Base-by-base conservation (phyloP, 2,113 vertebrate species). In the Thomomys bottae region DNA sequence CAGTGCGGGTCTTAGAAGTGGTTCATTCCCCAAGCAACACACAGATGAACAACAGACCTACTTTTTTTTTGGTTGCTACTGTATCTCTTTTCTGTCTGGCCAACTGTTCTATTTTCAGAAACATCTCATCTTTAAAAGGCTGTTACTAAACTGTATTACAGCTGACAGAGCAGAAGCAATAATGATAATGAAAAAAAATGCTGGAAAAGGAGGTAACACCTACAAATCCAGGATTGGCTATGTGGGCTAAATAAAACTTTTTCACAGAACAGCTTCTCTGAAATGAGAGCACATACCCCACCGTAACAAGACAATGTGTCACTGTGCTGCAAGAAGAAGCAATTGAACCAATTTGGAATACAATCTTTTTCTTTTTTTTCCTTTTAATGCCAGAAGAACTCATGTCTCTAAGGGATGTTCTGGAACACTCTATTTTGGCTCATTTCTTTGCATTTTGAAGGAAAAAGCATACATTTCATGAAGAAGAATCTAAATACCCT, bases 201-300 rank as follows among this genome's bases (percentile, higher is more conserved):
- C 40, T 79, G 0, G 12, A 49, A 93, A 92, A 95, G 85, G 42
- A 87, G 90, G 88, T 76, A 90, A 86, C 93, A 84, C 87, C 88
- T 94, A 94, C 93, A 95, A 94, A 91, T 81, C 64, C 17, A 10
- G 68, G 63, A 87, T 28, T 70, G 93, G 38, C 72, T 89, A 23
- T 70, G 72, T 34, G 57, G 90, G 84, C 87, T 95, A 96, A 96
- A 96, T 95, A 95, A 94, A 94, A 93, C 92, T 92, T 92, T 71
- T 87, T 94, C 87, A 76, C 87, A 92, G 94, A 94, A 95, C 84
- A 93, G 92, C 91, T 95, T 1, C 8, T 84, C 95, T 15, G 0
- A 84, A 93, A 92, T 71, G 89, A 85, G 73, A 81, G 34, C 77
- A 92, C 93, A 87, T 94, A 88, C 82, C 87, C 84, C 83, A 89